phyloP scores from a whole-genome alignment of 2,113 vertebrate genomes.

The Ochotona princeps region DNA sequence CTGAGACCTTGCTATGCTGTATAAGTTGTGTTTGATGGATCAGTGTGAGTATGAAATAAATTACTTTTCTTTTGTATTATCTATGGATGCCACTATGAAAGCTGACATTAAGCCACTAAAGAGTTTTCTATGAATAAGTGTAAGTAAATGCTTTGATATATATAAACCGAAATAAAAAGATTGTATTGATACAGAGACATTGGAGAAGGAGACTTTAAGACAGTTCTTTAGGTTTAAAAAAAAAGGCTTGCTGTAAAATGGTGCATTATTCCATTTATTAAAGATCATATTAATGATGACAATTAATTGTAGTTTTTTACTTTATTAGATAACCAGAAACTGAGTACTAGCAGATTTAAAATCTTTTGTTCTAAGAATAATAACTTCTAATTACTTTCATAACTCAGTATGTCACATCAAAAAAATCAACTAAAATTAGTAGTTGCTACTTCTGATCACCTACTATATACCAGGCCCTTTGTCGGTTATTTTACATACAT shows the following conservation, averaged over 20 bases:
- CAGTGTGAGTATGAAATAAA: conserved; percentile 87
- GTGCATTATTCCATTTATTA: conserved; percentile 93
- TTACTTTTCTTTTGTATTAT: conserved; percentile 86
- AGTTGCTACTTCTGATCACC: neutral
- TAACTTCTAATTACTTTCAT: conserved; percentile 23
- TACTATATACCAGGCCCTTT: neutral
- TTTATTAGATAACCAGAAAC: conserved; percentile 58
- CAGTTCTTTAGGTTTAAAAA: conserved; percentile 87
- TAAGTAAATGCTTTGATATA: conserved; percentile 93
- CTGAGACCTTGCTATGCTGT: conserved; percentile 88
- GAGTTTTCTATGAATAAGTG: conserved; percentile 94
- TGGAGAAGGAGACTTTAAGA: conserved; percentile 87
- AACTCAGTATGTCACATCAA: conserved; percentile 6
- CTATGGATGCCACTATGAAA: conserved; percentile 90
- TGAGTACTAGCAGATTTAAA: conserved; percentile 19
- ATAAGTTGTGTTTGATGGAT: conserved; percentile 89
- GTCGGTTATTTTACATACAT: neutral
- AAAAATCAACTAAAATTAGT: neutral
- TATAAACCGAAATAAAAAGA: conserved; percentile 91
- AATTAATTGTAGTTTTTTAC: conserved; percentile 69
- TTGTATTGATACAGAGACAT: conserved; percentile 89
- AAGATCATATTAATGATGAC: conserved; percentile 92
- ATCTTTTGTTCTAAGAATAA: conserved; percentile 10
- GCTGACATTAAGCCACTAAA: conserved; percentile 92
- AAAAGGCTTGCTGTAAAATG: conserved; percentile 93